Evolutionary conservation across 2,113 vertebrate genomes (phyloP), one percentile per base, ranked within the genome.

Genomic region (Pseudorasbora parva): DNA sequence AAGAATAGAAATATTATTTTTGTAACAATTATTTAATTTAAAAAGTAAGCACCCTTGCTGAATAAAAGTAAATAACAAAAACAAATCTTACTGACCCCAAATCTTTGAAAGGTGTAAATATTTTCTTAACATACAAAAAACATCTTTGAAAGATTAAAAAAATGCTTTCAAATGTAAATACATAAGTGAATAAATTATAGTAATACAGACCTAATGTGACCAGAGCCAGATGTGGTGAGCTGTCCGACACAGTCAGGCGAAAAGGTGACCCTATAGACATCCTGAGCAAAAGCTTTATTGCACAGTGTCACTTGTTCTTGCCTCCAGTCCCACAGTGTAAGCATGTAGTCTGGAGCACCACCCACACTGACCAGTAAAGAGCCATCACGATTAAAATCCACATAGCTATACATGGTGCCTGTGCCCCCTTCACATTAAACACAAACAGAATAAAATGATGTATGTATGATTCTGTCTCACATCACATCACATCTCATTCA

Each of bases 311-410:
- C 94, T 82, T 95, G 92, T 87, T 99, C 96, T 84, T 95, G 91
- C 84, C 88, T 96, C 98, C 98, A 99, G 43, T 96, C 92, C 98
- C 98, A 99, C 69, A 99, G 89, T 1, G 96, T 98, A 87, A 99
- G 83, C 87, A 93, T 97, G 84, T 94, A 96, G 89, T 98, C 97
- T 1, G 97, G 96, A 15, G 88, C 90, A 54, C 93, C 87, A 2
- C 97, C 96, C 82, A 98, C 92, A 21, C 95, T 97, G 56, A 95
- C 97, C 89, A 99, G 90, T 86, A 98, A 89, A 45, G 83, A 92
- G 51, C 98, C 97, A 0, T 92, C 90, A 4, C 0, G 1, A 87
- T 95, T 97, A 87, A 98, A 99, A 86, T 96, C 94, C 85, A 96
- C 91, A 77, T 84, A 97, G 77, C 94, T 93, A 87, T 97, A 99